A percentile compares a stretch with the other conserved stretches of the same genome.
phyloP scores from a whole-genome alignment of 2,797 vertebrate species.

The Hippopotamyrus pictus region DNA sequence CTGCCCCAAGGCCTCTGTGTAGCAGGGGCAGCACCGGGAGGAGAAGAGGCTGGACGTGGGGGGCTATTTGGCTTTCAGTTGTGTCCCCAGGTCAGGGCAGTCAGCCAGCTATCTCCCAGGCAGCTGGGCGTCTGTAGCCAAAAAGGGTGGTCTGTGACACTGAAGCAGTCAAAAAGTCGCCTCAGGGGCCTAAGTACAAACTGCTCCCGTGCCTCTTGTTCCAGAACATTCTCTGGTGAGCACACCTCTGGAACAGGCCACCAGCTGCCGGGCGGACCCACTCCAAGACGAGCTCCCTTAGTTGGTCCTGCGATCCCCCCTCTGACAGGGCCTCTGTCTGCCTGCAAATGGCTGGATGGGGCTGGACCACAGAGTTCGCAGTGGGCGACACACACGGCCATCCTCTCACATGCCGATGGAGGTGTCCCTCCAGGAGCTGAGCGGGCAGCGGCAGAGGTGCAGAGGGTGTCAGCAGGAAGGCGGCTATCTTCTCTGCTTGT shows the following conservation, averaged over 20 bases:
- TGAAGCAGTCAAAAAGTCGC: background rate
- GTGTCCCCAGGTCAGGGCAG: background rate
- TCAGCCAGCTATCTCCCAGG: background rate
- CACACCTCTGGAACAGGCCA: background rate
- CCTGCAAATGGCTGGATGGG: background rate
- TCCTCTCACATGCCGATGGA: background rate
- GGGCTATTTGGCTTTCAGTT: background rate
- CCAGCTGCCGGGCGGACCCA: background rate
- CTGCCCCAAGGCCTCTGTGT: background rate
- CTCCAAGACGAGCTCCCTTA: background rate
- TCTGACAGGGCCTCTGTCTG: background rate
- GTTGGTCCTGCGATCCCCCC: background rate
- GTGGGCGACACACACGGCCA: background rate
- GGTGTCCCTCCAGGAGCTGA: background rate
- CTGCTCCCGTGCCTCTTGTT: background rate
- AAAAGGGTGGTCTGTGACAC: background rate
- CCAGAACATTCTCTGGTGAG: background rate
- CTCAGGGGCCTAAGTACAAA: background rate
- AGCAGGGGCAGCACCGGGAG: background rate
- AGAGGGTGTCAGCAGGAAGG: background rate
- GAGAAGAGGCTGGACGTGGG: background rate
- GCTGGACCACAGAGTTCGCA: background rate
- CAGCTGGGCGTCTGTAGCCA: background rate
- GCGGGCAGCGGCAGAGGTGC: background rate
- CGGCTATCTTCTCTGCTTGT: background rate